Conservation (phyloP, 2,888 invertebrate genomes). For the Crematogaster levior region DNA sequence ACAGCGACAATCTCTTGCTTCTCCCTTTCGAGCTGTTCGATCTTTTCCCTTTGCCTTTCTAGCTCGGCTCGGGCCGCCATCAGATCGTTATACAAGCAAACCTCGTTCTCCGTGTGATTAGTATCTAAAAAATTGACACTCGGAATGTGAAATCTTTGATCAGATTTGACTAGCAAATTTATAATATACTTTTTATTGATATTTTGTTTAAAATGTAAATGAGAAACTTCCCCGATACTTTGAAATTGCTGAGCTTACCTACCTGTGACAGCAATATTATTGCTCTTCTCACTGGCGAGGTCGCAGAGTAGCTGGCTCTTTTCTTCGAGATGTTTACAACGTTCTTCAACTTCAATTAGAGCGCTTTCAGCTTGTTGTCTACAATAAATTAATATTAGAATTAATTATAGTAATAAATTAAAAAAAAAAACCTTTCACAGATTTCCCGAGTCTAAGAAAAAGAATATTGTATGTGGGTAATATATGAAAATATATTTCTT, state of each 20-base stretch:
- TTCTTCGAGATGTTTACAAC: conserved; percentile 70
- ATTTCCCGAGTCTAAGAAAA: neutral
- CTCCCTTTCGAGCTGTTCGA: conserved; percentile 85
- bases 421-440: too few species aligned
- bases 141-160: neutral
- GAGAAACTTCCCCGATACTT: conserved; percentile 21
- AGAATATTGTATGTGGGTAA: neutral
- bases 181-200: neutral
- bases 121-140: conserved; percentile 61
- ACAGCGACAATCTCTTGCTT: conserved; percentile 86
- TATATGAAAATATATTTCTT: neutral
- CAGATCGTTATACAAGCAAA: conserved; percentile 87
- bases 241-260: conserved; percentile 29
- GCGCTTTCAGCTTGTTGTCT: conserved; percentile 66
- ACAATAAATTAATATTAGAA: conserved; percentile 25
- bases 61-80: conserved; percentile 84
- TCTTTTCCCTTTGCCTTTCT: conserved; percentile 85
- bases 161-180: neutral
- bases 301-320: conserved; percentile 74
- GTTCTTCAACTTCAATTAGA: conserved; percentile 63
- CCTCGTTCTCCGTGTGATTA: conserved; percentile 84
- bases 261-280: conserved; percentile 58
- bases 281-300: conserved; percentile 62
- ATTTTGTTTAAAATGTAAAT: neutral
- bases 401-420: neutral